phyloP scores from a whole-genome alignment of 2,888 invertebrate species.

The Heliconius sara region DNA sequence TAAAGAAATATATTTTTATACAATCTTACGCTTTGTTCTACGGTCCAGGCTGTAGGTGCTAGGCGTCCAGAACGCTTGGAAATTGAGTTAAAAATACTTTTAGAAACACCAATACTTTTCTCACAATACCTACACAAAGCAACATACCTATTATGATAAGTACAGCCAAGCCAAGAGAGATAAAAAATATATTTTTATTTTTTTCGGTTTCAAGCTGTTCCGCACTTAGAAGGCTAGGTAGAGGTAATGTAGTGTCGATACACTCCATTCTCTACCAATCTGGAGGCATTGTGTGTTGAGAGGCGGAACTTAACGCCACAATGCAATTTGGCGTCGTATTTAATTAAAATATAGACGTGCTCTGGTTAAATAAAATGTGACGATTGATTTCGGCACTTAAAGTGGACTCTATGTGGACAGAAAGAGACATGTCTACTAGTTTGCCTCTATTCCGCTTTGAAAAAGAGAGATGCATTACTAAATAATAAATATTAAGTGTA shows the following conservation, averaged over 20 bases:
- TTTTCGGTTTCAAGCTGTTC: too few relatives aligned
- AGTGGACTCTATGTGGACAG: background rate
- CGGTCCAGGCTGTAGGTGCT: conserved; percentile 77
- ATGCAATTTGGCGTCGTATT: background rate
- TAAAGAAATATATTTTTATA: conserved; percentile 23
- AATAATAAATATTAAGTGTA: background rate
- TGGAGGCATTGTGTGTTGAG: too few relatives aligned
- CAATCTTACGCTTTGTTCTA: conserved; percentile 77
- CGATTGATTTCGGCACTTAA: background rate
- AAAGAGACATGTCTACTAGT: background rate
- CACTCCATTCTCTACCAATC: too few relatives aligned
- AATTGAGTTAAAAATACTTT: conserved; percentile 42
- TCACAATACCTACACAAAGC: background rate
- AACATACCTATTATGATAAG: background rate
- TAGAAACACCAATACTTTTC: background rate
- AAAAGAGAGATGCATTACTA: background rate
- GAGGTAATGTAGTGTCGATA: too few relatives aligned
- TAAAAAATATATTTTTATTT: too few relatives aligned
- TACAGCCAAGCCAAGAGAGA: background rate
- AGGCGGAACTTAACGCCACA: background rate
- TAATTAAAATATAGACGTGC: background rate
- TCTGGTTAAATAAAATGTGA: background rate
- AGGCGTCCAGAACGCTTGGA: conserved; percentile 80
- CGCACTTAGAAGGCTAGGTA: too few relatives aligned
- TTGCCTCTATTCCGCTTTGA: background rate